Conservation (phyloP, 2,113 vertebrate genomes). For the Podarcis cretensis region DNA sequence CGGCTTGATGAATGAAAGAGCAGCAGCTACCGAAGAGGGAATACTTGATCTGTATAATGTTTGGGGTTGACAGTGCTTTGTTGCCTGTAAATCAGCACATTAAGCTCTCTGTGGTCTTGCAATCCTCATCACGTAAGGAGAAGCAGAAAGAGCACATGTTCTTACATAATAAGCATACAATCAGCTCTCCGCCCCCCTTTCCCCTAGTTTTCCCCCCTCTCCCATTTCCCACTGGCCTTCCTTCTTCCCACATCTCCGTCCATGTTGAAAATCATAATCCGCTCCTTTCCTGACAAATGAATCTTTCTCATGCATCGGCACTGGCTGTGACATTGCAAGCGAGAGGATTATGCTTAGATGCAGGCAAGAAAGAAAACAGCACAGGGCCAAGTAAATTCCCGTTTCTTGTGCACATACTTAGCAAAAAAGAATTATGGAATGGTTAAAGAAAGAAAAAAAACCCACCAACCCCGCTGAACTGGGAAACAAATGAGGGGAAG, state of each 20-base stretch:
- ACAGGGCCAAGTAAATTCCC: not conserved
- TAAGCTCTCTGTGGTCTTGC: not conserved
- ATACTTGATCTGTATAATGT: not conserved
- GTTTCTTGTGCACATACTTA: conserved; percentile 21
- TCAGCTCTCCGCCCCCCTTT: not conserved
- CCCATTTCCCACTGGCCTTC: too few species aligned
- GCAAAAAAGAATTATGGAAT: conserved; percentile 20
- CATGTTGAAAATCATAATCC: conserved; percentile 49
- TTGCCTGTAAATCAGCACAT: not conserved
- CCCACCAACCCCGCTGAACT: not conserved
- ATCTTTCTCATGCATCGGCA: conserved; percentile 6
- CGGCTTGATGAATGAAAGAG: not conserved
- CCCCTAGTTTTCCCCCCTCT: not conserved
- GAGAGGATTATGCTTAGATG: conserved; percentile 43
- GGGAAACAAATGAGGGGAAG: not conserved
- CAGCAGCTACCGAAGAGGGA: not conserved
- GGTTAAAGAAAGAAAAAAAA: not conserved
- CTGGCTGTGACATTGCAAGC: conserved; percentile 39
- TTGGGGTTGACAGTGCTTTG: not conserved
- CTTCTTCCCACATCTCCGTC: conserved; percentile 2
- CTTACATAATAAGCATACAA: not conserved
- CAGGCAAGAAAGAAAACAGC: conserved; percentile 8
- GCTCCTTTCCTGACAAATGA: conserved; percentile 55
- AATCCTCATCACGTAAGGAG: not conserved
- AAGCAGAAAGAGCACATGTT: not conserved